Evolutionary conservation across 2,113 vertebrate genomes (phyloP).

Genomic region (Cyanistes caeruleus): DNA sequence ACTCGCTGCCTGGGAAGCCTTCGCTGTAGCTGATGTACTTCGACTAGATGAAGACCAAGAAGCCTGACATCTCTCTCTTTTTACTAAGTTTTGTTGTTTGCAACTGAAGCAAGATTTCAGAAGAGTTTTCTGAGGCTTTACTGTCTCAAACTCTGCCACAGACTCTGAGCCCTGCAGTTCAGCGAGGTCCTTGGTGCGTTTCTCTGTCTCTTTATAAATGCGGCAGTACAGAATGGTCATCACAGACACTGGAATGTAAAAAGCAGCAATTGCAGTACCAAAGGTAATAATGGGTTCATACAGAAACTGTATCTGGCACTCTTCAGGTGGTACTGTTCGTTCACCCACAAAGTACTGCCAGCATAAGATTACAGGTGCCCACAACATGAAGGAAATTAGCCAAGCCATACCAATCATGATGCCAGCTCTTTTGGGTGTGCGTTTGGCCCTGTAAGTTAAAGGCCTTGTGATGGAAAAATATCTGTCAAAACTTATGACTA

Average conservation of each 20-base stretch:
- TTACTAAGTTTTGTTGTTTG: slow-evolving; percentile 75
- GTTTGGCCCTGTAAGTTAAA: slow-evolving; percentile 93
- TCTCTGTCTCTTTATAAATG: slow-evolving; percentile 97
- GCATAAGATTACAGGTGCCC: slow-evolving; percentile 95
- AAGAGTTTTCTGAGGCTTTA: slow-evolving; percentile 82
- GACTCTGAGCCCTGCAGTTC: slow-evolving; percentile 91
- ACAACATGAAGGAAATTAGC: slow-evolving; percentile 92
- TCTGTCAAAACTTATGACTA: slow-evolving; percentile 97
- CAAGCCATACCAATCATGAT: slow-evolving; percentile 97
- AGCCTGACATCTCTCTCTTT: slow-evolving; percentile 81
- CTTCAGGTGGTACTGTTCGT: slow-evolving; percentile 88
- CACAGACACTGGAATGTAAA: slow-evolving; percentile 95
- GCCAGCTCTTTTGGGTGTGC: slow-evolving; percentile 91
- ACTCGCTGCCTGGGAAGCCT: slow-evolving; percentile 74
- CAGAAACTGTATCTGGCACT: slow-evolving; percentile 98
- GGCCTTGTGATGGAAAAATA: slow-evolving; percentile 98
- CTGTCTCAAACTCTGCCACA: slow-evolving; percentile 75
- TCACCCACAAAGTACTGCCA: slow-evolving; percentile 98
- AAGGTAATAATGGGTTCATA: slow-evolving; percentile 97
- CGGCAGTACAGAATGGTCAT: slow-evolving; percentile 98
- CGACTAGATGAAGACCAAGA: slow-evolving; percentile 92
- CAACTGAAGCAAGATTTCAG: slow-evolving; percentile 88
- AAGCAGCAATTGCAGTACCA: slow-evolving; percentile 95
- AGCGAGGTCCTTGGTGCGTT: slow-evolving; percentile 93
- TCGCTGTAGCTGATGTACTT: slow-evolving; percentile 78